Conservation (phyloP, 2,113 vertebrate species). For the Ictalurus punctatus region DNA sequence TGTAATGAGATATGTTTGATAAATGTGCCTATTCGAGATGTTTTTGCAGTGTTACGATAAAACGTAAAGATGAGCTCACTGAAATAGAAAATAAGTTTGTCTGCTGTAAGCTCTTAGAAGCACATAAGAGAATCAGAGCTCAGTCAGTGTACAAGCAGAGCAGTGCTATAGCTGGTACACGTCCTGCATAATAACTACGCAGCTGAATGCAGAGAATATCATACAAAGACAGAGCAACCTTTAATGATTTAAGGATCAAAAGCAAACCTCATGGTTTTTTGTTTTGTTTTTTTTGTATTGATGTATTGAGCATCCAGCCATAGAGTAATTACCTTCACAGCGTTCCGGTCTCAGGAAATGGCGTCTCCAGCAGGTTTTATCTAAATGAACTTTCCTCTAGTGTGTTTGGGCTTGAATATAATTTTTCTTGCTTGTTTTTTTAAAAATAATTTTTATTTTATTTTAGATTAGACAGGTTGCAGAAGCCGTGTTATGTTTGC, state of each 20-base stretch:
- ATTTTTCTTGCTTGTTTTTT: not conserved
- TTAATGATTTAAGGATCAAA: constrained; percentile 43
- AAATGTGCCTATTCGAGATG: not conserved
- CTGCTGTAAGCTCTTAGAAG: constrained; percentile 28
- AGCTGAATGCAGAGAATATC: constrained; percentile 38
- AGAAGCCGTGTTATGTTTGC: constrained; percentile 14
- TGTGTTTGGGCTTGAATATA: not conserved
- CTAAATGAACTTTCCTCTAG: not conserved
- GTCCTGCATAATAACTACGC: constrained; percentile 39
- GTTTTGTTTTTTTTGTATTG: not conserved
- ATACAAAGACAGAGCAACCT: constrained; percentile 33
- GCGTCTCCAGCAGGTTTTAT: not conserved
- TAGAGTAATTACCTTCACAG: constrained; percentile 11
- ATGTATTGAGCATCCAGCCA: not conserved
- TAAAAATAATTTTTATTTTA: not conserved
- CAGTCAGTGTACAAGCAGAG: not conserved
- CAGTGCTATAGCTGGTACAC: constrained; percentile 32
- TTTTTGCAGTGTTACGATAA: not conserved
- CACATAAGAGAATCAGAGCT: constrained; percentile 30
- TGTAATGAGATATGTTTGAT: not conserved
- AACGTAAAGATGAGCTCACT: constrained; percentile 1
- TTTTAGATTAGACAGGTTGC: constrained; percentile 3
- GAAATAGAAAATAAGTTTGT: constrained; percentile 29
- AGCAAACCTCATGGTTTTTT: constrained; percentile 6
- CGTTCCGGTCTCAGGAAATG: not conserved